A percentile compares a stretch with the other conserved stretches of the same genome.
phyloP scores from a whole-genome alignment of 2,113 vertebrate species.

The Xiphorhynchus elegans region DNA sequence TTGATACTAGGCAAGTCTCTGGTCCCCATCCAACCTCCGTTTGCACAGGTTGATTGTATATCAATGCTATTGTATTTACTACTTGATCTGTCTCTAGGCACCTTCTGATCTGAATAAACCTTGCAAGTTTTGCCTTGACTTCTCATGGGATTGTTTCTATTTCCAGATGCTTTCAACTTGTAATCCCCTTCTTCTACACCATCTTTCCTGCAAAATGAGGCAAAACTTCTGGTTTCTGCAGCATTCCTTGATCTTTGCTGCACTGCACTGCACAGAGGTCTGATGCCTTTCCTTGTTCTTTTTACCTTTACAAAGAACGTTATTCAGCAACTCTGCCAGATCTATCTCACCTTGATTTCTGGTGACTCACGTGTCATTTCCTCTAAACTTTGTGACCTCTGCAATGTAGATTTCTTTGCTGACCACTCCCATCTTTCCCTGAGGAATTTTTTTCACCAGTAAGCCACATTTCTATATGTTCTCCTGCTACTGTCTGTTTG shows the following conservation, averaged over 20 bases:
- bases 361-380: not conserved
- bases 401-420: not conserved
- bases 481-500: not conserved
- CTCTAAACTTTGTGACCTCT: not conserved
- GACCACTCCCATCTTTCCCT: not conserved
- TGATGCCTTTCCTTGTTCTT: not conserved
- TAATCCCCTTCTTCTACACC: not conserved
- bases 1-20: not conserved
- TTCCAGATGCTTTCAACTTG: not conserved
- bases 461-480: not conserved
- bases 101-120: not conserved
- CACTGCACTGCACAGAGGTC: not conserved
- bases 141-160: not conserved
- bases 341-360: not conserved
- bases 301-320: not conserved
- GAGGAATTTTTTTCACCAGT: not conserved
- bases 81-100: not conserved
- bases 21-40: not conserved
- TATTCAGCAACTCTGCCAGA: not conserved
- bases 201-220: not conserved
- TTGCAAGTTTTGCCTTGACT: not conserved
- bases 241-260: not conserved
- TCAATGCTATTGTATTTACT: not conserved
- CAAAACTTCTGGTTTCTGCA: not conserved
- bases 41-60: not conserved